These are phyloP conservation scores for Brassicogethes aeneus DNA, from an alignment of 2,888 invertebrate species.

Conservation along the genomic window DNA sequence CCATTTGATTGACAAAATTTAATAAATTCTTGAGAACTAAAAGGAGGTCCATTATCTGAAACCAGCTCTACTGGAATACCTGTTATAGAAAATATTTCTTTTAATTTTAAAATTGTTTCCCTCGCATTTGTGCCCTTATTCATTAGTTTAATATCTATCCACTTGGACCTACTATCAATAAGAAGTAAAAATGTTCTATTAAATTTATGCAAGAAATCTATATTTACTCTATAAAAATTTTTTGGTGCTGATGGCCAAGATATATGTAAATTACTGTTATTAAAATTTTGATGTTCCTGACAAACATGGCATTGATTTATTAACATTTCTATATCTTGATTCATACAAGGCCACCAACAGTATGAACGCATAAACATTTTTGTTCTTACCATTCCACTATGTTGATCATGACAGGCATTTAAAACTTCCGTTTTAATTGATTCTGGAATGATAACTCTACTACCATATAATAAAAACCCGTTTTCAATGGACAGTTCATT, in stretches of 20 bases:
- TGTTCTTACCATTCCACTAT: conserved; percentile 5
- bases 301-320: conserved; percentile 7
- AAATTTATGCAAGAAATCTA: not conserved
- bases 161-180: conserved; percentile 2
- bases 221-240: not conserved
- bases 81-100: too few species aligned
- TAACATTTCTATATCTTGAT: conserved; percentile 7
- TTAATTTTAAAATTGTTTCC: too few species aligned
- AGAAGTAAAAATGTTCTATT: not conserved
- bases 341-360: conserved; percentile 8
- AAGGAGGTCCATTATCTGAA: conserved; percentile 21
- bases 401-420: conserved; percentile 10
- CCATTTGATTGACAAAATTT: conserved; percentile 20
- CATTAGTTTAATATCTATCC: conserved; percentile 19
- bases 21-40: conserved; percentile 15
- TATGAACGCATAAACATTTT: conserved; percentile 7
- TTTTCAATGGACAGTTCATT: too few species aligned
- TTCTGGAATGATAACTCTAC: too few species aligned
- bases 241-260: not conserved
- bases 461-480: too few species aligned
- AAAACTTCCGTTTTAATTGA: conserved; percentile 6
- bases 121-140: too few species aligned
- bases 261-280: not conserved
- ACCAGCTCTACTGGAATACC: too few species aligned
- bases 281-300: conserved; percentile 3